phyloP scores from a whole-genome alignment of 2,888 invertebrate species.

The Dryadula phaetusa region DNA sequence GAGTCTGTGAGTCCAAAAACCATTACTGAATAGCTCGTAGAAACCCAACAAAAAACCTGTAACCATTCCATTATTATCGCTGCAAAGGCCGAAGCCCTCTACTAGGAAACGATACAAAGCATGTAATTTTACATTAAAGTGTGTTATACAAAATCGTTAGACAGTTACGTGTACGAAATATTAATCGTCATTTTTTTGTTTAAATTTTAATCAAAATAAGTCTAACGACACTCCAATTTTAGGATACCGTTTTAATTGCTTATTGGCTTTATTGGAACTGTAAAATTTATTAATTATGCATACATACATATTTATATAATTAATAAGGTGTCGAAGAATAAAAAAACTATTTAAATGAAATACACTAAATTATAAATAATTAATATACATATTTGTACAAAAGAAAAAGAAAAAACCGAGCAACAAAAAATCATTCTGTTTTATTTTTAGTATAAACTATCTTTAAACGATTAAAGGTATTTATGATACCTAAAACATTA shows the following conservation, averaged over 20 bases:
- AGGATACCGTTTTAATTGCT: neutral
- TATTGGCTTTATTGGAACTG: slow-evolving; percentile 10
- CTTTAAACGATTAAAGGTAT: too few relatives aligned
- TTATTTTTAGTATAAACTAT: neutral
- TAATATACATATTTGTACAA: too few relatives aligned
- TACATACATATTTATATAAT: neutral
- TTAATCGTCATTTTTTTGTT: neutral
- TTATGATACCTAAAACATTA: too few relatives aligned
- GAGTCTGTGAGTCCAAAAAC: slow-evolving; percentile 14
- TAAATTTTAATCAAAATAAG: neutral
- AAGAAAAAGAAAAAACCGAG: neutral
- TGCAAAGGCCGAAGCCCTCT: slow-evolving; percentile 35
- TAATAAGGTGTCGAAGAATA: neutral
- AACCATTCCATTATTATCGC: slow-evolving; percentile 34
- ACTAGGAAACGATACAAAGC: slow-evolving; percentile 36
- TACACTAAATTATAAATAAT: neutral
- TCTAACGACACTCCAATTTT: neutral
- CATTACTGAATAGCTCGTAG: slow-evolving; percentile 29
- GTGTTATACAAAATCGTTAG: slow-evolving; percentile 35
- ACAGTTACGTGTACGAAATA: slow-evolving; percentile 18
- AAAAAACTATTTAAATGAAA: neutral
- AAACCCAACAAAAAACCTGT: slow-evolving; percentile 33
- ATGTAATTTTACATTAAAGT: slow-evolving; percentile 37
- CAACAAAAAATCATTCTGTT: neutral
- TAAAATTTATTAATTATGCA: neutral